phyloP scores from a whole-genome alignment of 2,797 vertebrate genomes.

The Propithecus deckenii region DNA sequence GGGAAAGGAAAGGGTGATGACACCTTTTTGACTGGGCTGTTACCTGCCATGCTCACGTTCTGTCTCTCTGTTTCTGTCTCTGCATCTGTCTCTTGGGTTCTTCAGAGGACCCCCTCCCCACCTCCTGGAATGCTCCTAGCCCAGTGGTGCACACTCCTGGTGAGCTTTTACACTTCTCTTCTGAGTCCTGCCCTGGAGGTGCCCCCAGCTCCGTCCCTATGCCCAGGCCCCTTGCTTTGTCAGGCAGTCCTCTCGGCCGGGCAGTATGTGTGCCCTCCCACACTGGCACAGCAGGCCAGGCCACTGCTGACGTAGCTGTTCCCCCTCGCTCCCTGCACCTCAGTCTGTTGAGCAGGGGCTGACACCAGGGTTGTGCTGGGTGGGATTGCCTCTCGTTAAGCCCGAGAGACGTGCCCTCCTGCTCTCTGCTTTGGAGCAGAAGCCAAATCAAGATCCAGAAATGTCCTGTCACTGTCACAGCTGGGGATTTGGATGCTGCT shows the following conservation, averaged over 20 bases:
- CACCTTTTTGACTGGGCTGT: background rate
- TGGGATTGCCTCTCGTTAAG: background rate
- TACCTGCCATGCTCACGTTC: background rate
- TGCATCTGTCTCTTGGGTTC: background rate
- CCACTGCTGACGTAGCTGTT: background rate
- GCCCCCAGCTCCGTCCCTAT: background rate
- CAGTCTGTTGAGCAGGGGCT: background rate
- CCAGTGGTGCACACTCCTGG: too few species aligned
- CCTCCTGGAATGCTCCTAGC: background rate
- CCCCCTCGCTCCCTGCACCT: accelerated
- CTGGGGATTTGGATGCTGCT: background rate
- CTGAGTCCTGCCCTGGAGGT: background rate
- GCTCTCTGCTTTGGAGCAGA: background rate
- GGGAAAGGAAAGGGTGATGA: background rate
- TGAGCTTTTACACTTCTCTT: background rate
- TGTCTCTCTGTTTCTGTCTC: background rate
- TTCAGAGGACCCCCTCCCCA: background rate
- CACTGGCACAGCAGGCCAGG: background rate
- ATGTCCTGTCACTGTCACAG: background rate
- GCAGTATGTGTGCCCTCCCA: background rate
- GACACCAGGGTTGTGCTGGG: background rate
- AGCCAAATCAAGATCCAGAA: background rate
- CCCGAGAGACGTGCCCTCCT: background rate
- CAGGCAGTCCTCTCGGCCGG: background rate
- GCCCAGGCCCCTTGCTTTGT: background rate